These are phyloP conservation scores for Oscheius sp. DNA, from an alignment of 2,888 invertebrate species.

Conservation along the genomic window DNA sequence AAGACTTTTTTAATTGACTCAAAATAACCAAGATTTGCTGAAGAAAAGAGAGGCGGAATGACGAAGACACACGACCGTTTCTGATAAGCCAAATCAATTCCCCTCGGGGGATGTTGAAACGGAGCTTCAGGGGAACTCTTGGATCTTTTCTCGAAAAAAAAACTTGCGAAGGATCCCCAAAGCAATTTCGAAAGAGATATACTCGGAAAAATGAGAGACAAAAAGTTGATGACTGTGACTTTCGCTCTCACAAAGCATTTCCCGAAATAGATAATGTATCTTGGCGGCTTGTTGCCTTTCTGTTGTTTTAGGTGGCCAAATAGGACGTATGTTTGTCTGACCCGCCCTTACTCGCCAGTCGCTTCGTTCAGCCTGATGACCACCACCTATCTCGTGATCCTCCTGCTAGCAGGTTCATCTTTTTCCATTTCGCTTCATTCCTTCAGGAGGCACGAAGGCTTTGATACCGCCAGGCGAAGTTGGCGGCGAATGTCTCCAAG, in stretches of 20 bases:
- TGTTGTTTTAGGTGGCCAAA: constrained; percentile 37
- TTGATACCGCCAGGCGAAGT: constrained; percentile 23
- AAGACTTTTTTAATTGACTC: not conserved
- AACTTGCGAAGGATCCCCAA: no score
- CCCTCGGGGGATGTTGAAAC: no score
- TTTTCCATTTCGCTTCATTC: not conserved
- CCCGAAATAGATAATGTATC: constrained; percentile 16
- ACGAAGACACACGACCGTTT: not conserved
- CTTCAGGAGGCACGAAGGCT: not conserved
- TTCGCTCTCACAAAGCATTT: not conserved
- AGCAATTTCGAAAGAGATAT: not conserved
- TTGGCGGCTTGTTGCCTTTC: constrained; percentile 26
- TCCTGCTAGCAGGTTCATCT: constrained; percentile 8
- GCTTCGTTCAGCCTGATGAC: constrained; percentile 20
- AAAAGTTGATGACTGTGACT: not conserved
- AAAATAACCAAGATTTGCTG: not conserved
- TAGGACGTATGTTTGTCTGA: constrained; percentile 25
- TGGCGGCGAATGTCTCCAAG: constrained; percentile 48
- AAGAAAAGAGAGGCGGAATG: not conserved
- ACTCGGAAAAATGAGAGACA: not conserved
- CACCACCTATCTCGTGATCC: constrained; percentile 13
- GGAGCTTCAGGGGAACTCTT: no score
- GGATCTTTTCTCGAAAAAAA: no score
- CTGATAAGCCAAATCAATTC: no score
- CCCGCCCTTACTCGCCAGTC: constrained; percentile 25